These are phyloP conservation scores for Avahi laniger DNA, from an alignment of 2,797 vertebrate species.

Conservation along the genomic window DNA sequence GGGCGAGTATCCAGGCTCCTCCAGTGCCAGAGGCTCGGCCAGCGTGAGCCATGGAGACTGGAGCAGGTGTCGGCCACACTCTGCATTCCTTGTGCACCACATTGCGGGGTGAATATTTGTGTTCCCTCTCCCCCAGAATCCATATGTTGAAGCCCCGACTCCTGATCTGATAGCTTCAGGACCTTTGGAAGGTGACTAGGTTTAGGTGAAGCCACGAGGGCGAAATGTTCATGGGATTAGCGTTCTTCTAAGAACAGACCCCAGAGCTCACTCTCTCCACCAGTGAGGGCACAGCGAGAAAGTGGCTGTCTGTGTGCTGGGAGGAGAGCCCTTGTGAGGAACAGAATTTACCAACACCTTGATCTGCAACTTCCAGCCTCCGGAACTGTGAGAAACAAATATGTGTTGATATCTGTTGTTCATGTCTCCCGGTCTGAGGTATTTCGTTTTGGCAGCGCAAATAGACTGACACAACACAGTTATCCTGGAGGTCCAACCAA, in stretches of 20 bases:
- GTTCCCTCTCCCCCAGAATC: background rate
- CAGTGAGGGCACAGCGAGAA: background rate
- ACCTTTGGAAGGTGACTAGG: background rate
- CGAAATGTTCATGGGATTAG: background rate
- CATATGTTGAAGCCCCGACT: background rate
- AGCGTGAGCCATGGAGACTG: background rate
- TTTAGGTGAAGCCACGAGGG: background rate
- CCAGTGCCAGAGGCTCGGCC: no score
- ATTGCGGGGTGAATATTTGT: background rate
- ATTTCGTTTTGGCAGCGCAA: background rate
- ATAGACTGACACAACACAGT: no score
- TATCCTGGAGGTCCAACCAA: no score
- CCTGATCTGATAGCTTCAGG: background rate
- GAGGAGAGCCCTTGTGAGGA: background rate
- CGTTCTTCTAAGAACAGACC: background rate
- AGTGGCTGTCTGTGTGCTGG: background rate
- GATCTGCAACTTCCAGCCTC: background rate
- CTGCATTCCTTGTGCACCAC: no score
- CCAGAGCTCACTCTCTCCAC: background rate
- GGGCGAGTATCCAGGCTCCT: background rate
- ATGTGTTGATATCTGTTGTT: no score
- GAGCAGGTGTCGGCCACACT: accelerated
- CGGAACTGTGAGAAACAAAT: background rate
- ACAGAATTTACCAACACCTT: background rate
- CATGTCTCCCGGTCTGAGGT: no score